Percentiles rank a stretch among this genome's conserved stretches.
Conservation (phyloP, 2,113 vertebrate species). For the Callorhinus ursinus region DNA sequence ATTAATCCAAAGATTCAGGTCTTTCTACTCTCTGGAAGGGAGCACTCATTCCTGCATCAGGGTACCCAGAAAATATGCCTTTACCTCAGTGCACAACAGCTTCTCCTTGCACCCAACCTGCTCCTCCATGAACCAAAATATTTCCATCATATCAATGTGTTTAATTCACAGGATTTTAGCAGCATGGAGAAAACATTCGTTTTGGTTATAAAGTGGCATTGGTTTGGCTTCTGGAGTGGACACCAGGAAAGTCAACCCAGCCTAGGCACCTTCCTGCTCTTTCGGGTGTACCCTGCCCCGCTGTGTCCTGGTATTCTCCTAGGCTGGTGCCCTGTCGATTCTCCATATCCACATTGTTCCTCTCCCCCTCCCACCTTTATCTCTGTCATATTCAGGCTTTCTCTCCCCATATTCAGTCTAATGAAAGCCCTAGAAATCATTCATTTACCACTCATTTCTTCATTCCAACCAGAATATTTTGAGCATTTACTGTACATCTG, state of each 20-base stretch:
- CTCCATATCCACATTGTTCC: neutral
- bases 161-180: slow-evolving; percentile 32
- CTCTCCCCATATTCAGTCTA: neutral
- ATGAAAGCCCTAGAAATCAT: neutral
- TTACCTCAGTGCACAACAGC: neutral
- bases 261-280: neutral
- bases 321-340: neutral
- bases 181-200: neutral
- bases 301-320: neutral
- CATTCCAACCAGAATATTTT: neutral
- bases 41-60: neutral
- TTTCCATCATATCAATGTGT: neutral
- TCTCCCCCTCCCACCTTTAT: neutral
- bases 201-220: neutral
- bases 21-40: neutral
- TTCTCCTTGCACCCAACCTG: neutral
- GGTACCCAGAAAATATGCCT: neutral
- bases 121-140: slow-evolving; percentile 34
- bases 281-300: neutral
- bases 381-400: neutral
- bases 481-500: slow-evolving; percentile 34
- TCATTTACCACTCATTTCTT: slow-evolving; percentile 20
- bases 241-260: neutral
- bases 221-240: neutral
- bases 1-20: neutral